Evolutionary conservation across 30 jellyfish, hydroid and myxozoan species (phyloP).

Genomic region (Hydractinia echinata): DNA sequence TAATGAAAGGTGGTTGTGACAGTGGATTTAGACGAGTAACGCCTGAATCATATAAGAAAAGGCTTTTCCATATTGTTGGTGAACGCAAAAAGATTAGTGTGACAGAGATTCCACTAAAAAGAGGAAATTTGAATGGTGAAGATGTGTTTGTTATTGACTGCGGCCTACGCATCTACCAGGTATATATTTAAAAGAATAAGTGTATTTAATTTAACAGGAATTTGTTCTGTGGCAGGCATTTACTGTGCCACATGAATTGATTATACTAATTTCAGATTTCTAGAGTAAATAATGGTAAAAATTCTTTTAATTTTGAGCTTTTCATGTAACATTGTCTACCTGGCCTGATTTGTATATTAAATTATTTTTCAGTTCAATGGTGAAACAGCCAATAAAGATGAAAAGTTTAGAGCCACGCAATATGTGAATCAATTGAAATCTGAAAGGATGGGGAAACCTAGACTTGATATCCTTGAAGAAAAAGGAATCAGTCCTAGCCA

Average conservation of each 20-base stretch:
- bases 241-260: too few relatives aligned
- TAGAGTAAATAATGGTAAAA: too few relatives aligned
- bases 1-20: slow-evolving; percentile 54
- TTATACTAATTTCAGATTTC: too few relatives aligned
- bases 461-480: slow-evolving; percentile 76
- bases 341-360: neutral
- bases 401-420: slow-evolving; percentile 93
- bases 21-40: slow-evolving; percentile 92
- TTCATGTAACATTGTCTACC: neutral
- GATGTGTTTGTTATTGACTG: slow-evolving; percentile 90
- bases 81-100: slow-evolving; percentile 61
- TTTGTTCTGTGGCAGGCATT: too few relatives aligned
- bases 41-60: slow-evolving; percentile 82
- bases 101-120: slow-evolving; percentile 77
- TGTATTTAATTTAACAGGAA: neutral
- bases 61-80: slow-evolving; percentile 77
- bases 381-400: slow-evolving; percentile 88
- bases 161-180: slow-evolving; percentile 77
- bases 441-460: slow-evolving; percentile 88
- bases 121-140: slow-evolving; percentile 92
- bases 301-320: too few relatives aligned
- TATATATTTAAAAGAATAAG: neutral
- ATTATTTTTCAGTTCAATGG: slow-evolving; percentile 71
- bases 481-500: slow-evolving; percentile 59
- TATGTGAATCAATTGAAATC: slow-evolving; percentile 80